These are phyloP conservation scores for Heliconius aoede DNA, from an alignment of 2,888 invertebrate species.

Conservation along the genomic window DNA sequence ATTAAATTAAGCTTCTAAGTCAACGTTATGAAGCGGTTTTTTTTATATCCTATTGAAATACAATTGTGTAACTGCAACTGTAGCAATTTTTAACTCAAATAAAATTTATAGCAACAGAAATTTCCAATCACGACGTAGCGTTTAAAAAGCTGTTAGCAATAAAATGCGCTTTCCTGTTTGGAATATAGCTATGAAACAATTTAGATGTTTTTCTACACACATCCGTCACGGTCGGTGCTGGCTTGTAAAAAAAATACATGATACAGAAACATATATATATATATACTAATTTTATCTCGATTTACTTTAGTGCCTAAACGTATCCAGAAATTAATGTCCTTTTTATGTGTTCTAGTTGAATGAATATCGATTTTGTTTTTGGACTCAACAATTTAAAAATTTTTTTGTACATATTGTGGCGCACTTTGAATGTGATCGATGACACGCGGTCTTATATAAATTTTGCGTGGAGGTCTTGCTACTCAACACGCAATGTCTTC, in stretches of 20 bases:
- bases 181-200: conserved; percentile 14
- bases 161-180: conserved; percentile 24
- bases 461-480: too few species aligned
- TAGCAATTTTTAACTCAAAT: too few species aligned
- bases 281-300: conserved; percentile 9
- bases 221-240: conserved; percentile 8
- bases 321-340: conserved; percentile 3
- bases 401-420: background rate
- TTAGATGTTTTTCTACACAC: conserved; percentile 17
- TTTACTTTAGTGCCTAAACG: conserved; percentile 14
- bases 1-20: too few species aligned
- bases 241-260: conserved; percentile 3
- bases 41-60: too few species aligned
- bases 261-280: conserved; percentile 7
- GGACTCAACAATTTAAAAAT: background rate
- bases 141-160: conserved; percentile 14
- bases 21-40: too few species aligned
- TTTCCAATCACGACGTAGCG: conserved; percentile 12
- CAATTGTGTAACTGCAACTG: too few species aligned
- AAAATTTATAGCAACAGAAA: background rate
- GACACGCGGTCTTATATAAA: too few species aligned
- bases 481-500: too few species aligned
- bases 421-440: too few species aligned
- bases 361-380: background rate
- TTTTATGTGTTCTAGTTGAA: conserved; percentile 11